These are phyloP conservation scores for Rotaria sp. DNA, from an alignment of 2,888 invertebrate genomes.

Conservation along the genomic window DNA sequence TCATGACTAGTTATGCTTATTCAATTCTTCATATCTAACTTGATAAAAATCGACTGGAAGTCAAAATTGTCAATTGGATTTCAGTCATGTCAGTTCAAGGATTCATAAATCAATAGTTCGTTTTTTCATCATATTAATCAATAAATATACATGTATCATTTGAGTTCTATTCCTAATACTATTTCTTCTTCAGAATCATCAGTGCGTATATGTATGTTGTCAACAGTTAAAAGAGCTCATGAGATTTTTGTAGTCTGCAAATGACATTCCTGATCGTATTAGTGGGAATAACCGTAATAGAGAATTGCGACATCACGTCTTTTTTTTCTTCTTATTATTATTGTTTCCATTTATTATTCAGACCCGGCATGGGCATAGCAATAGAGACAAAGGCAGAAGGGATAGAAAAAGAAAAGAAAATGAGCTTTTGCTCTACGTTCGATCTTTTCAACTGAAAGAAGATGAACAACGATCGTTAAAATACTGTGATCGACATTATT, in stretches of 20 bases:
- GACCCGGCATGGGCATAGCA: not conserved
- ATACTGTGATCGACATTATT: not conserved
- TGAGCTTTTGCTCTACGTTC: not conserved
- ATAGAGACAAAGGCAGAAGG: no score
- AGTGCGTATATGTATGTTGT: not conserved
- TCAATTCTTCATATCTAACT: not conserved
- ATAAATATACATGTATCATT: not conserved
- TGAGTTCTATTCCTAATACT: not conserved
- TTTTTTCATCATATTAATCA: no score
- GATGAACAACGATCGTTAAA: not conserved
- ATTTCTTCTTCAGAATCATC: not conserved
- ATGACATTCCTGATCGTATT: not conserved
- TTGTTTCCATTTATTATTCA: not conserved
- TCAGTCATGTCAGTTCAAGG: not conserved
- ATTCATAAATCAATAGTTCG: not conserved
- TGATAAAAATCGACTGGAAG: not conserved
- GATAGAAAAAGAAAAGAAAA: not conserved
- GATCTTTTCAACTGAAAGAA: not conserved
- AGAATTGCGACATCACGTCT: not conserved
- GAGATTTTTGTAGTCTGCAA: not conserved
- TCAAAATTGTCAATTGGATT: not conserved
- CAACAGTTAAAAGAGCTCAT: not conserved
- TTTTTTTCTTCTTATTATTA: not conserved
- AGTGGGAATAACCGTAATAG: not conserved
- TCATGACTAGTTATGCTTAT: not conserved